Percentiles rank a stretch among this genome's conserved stretches.
phyloP scores from a whole-genome alignment of 2,797 vertebrate species.

The Anisognathus igniventris region DNA sequence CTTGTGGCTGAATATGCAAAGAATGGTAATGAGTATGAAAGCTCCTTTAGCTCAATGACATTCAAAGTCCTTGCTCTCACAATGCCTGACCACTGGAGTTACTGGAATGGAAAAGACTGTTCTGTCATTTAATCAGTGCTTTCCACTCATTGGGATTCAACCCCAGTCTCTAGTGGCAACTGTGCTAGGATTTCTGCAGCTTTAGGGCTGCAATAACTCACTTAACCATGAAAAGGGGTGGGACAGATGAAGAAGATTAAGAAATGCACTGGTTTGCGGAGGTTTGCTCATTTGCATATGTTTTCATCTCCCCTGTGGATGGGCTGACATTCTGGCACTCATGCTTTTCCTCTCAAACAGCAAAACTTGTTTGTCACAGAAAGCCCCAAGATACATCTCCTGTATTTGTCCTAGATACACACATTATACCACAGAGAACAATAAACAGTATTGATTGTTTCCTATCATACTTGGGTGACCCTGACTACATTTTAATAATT shows the following conservation, averaged over 20 bases:
- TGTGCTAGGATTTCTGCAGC: slow-evolving; percentile 24
- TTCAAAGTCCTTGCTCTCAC: slow-evolving; percentile 48
- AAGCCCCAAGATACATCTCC: neutral
- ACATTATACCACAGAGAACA: neutral
- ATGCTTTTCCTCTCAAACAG: slow-evolving; percentile 1
- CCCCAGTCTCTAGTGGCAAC: slow-evolving; percentile 27
- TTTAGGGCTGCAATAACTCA: slow-evolving; percentile 42
- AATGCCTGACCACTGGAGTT: slow-evolving; percentile 49
- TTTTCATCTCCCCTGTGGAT: neutral
- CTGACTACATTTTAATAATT: slow-evolving; percentile 6
- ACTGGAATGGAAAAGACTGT: slow-evolving; percentile 52
- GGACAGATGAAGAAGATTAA: slow-evolving; percentile 50
- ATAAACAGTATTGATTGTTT: slow-evolving; percentile 15
- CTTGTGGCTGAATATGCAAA: neutral
- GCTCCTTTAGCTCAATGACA: slow-evolving; percentile 24
- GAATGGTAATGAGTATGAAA: slow-evolving; percentile 33
- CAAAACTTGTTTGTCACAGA: neutral
- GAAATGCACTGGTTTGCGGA: slow-evolving; percentile 35
- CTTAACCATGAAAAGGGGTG: slow-evolving; percentile 48
- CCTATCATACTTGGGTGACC: slow-evolving; percentile 20
- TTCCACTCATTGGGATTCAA: slow-evolving; percentile 46
- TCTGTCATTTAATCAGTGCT: slow-evolving; percentile 48
- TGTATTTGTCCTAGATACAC: neutral
- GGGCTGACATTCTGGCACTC: neutral
- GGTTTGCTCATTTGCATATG: slow-evolving; percentile 37